Conservation (phyloP, 2,797 vertebrate genomes). For the Argentina silus region DNA sequence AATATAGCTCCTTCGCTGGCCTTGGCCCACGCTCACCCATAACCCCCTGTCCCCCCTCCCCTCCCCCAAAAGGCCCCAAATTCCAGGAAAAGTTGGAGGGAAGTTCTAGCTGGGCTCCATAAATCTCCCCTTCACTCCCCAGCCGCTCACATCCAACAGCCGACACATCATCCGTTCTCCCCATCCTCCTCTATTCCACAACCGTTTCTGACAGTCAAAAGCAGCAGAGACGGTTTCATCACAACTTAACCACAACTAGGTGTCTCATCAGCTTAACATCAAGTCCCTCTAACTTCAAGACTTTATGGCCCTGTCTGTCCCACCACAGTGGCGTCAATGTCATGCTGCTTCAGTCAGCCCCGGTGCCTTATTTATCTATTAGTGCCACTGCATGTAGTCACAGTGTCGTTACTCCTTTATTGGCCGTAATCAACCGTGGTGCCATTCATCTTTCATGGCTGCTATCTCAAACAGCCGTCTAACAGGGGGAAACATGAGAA, state of each 20-base stretch:
- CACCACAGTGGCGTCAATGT: slow-evolving; percentile 63
- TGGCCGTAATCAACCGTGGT: slow-evolving; percentile 58
- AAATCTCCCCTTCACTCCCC: slow-evolving; percentile 66
- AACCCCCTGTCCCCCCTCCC: slow-evolving; percentile 34
- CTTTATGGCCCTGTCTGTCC: slow-evolving; percentile 64
- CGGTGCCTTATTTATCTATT: slow-evolving; percentile 60
- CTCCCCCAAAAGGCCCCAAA: slow-evolving; percentile 43
- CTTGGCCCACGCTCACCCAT: slow-evolving; percentile 56
- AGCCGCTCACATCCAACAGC: slow-evolving; percentile 55
- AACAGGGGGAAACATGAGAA: slow-evolving; percentile 37
- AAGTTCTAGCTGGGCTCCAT: slow-evolving; percentile 63
- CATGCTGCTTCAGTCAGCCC: slow-evolving; percentile 61
- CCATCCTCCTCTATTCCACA: slow-evolving; percentile 21
- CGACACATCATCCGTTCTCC: slow-evolving; percentile 63
- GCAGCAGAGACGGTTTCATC: slow-evolving; percentile 59
- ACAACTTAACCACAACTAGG: slow-evolving; percentile 50
- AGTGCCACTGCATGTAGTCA: slow-evolving; percentile 52
- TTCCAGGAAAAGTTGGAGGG: slow-evolving; percentile 75
- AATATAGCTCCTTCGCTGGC: slow-evolving; percentile 64
- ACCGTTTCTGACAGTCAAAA: slow-evolving; percentile 38
- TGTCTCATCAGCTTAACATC: slow-evolving; percentile 50
- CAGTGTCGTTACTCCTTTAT: slow-evolving; percentile 61
- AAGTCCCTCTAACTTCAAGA: slow-evolving; percentile 52
- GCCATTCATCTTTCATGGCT: slow-evolving; percentile 45
- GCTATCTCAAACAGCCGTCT: slow-evolving; percentile 45